Evolutionary conservation across 2,888 invertebrate genomes (phyloP).

Genomic region (Drosophila sordidapex): DNA sequence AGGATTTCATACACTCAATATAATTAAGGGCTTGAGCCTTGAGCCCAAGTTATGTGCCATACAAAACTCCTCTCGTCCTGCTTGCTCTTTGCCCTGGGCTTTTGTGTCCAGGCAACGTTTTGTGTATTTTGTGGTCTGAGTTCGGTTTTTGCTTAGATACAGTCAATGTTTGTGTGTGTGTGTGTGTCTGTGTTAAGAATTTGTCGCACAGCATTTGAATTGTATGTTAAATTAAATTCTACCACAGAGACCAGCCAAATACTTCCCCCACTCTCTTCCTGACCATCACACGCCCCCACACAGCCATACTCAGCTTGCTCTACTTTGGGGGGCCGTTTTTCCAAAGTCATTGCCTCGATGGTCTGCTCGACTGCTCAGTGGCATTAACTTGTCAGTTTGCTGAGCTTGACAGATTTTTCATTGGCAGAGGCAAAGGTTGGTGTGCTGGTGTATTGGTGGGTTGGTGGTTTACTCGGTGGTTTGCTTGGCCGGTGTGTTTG

Average conservation of each 20-base stretch:
- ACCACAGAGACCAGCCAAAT: conserved; percentile 72
- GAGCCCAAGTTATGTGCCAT: conserved; percentile 56
- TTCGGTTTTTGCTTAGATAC: conserved; percentile 48
- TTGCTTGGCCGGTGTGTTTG: conserved; percentile 32
- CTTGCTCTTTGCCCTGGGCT: not conserved
- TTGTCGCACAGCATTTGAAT: conserved; percentile 72
- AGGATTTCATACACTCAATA: conserved; percentile 83
- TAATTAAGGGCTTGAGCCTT: conserved; percentile 81
- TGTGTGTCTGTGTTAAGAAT: conserved; percentile 33
- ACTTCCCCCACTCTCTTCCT: conserved; percentile 2
- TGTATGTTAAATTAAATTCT: conserved; percentile 80
- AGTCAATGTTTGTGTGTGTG: conserved; percentile 20
- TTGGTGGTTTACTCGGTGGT: conserved; percentile 22
- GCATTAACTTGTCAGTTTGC: conserved; percentile 76
- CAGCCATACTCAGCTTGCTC: not conserved
- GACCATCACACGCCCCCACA: not conserved
- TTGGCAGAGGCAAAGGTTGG: conserved; percentile 37
- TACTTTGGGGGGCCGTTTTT: conserved; percentile 25
- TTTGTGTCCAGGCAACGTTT: conserved; percentile 74
- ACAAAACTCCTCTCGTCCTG: conserved; percentile 20
- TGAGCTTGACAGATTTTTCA: conserved; percentile 77
- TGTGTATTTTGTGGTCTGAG: conserved; percentile 69
- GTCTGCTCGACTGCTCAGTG: conserved; percentile 45
- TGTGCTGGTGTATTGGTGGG: conserved; percentile 12
- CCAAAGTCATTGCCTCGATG: conserved; percentile 46